Conservation (phyloP, 2,797 vertebrate species). For the Alcedo quadribrachys region DNA sequence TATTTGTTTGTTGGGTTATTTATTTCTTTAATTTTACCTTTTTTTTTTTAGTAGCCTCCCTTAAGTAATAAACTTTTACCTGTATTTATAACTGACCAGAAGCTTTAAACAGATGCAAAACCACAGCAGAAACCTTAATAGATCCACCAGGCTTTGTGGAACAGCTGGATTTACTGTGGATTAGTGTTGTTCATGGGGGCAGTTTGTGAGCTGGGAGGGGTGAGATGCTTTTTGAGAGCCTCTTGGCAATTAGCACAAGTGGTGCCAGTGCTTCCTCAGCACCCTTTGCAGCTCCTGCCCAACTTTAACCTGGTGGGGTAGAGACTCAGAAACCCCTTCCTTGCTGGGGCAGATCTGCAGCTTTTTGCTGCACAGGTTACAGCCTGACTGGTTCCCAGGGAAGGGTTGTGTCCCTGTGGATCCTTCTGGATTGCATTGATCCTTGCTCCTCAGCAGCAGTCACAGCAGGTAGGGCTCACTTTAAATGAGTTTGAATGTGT, state of each 20-base stretch:
- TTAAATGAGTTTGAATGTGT: rapidly evolving
- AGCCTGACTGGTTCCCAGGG: not conserved
- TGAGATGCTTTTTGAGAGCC: not conserved
- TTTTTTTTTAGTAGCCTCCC: not conserved
- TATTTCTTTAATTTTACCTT: not conserved
- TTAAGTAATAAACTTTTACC: conserved; percentile 14
- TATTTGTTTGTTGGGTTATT: not conserved
- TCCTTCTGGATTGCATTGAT: rapidly evolving
- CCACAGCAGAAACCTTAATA: conserved; percentile 20
- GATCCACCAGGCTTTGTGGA: not conserved
- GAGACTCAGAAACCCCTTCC: not conserved
- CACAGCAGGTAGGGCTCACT: rapidly evolving
- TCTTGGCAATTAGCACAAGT: not conserved
- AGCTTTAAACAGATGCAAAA: conserved; percentile 43
- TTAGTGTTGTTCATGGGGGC: not conserved
- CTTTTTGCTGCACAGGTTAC: not conserved
- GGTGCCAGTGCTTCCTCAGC: not conserved
- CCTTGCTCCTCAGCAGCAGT: not conserved
- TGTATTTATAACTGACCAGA: conserved; percentile 22
- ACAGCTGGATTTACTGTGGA: not conserved
- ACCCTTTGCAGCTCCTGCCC: not conserved
- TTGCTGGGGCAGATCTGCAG: not conserved
- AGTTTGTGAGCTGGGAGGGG: not conserved
- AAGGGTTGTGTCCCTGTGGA: not conserved
- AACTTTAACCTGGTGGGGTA: not conserved